phyloP scores from a whole-genome alignment of 1,140 invertebrate species.

The Uloborus diversus region DNA sequence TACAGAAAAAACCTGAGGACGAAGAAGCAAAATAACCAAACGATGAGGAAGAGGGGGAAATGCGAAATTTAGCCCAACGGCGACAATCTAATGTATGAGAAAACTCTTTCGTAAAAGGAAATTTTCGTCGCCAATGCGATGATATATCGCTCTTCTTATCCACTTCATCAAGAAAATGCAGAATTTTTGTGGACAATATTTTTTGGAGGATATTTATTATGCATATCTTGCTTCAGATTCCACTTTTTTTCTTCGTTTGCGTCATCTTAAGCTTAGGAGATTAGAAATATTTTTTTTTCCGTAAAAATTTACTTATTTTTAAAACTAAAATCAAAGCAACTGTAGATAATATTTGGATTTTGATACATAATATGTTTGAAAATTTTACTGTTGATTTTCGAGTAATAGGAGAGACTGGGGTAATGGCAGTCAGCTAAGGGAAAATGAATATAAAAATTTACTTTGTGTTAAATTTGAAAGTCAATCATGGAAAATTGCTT shows the following conservation, averaged over 20 bases:
- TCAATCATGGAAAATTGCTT: no score
- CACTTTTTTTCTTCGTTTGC: neutral
- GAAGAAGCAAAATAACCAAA: constrained; percentile 8
- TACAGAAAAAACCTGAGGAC: neutral
- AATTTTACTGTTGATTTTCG: no score
- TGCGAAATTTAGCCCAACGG: neutral
- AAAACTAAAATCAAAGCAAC: no score
- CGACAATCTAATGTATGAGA: constrained; percentile 10
- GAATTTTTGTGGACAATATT: neutral
- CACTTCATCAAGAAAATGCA: neutral
- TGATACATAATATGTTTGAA: no score
- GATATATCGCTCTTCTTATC: constrained; percentile 14
- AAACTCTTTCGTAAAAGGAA: neutral
- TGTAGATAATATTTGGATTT: no score
- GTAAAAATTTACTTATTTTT: no score
- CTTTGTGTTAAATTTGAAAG: no score
- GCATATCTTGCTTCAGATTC: neutral
- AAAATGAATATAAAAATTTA: no score
- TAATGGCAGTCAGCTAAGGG: no score
- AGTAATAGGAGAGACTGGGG: no score
- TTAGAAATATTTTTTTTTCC: neutral
- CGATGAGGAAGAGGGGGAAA: neutral
- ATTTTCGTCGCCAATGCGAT: constrained; percentile 9
- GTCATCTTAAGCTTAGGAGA: neutral
- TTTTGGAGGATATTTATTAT: neutral